Conservation (phyloP, 2,888 invertebrate genomes). For the Trypoxylon attenuatum region DNA sequence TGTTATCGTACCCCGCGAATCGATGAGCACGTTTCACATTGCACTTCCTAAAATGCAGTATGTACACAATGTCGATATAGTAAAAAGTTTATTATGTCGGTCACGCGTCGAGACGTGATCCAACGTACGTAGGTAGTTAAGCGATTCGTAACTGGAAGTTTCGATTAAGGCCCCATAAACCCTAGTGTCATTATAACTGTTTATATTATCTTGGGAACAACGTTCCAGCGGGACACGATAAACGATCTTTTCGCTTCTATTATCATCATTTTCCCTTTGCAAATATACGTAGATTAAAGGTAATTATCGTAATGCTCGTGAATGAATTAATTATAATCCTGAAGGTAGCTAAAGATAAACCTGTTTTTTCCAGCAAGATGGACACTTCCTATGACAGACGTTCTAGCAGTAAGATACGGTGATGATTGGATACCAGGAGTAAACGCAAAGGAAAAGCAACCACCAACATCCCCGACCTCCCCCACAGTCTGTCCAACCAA, state of each 20-base stretch:
- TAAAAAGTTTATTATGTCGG: background rate
- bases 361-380: constrained; percentile 74
- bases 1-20: too few relatives aligned
- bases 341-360: background rate
- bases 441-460: constrained; percentile 61
- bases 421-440: constrained; percentile 72
- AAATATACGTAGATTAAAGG: too few relatives aligned
- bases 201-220: background rate
- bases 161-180: background rate
- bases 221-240: background rate
- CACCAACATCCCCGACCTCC: constrained; percentile 49
- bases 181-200: background rate
- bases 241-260: too few relatives aligned
- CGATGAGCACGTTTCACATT: too few relatives aligned
- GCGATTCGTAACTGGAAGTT: background rate
- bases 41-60: too few relatives aligned
- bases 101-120: background rate
- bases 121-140: too few relatives aligned
- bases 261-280: too few relatives aligned
- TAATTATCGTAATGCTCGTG: too few relatives aligned
- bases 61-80: too few relatives aligned
- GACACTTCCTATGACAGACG: constrained; percentile 77
- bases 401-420: constrained; percentile 76
- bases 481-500: constrained; percentile 71
- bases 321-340: too few relatives aligned